phyloP scores from a whole-genome alignment of 1,140 invertebrate species.

The Platyscapa corneri region DNA sequence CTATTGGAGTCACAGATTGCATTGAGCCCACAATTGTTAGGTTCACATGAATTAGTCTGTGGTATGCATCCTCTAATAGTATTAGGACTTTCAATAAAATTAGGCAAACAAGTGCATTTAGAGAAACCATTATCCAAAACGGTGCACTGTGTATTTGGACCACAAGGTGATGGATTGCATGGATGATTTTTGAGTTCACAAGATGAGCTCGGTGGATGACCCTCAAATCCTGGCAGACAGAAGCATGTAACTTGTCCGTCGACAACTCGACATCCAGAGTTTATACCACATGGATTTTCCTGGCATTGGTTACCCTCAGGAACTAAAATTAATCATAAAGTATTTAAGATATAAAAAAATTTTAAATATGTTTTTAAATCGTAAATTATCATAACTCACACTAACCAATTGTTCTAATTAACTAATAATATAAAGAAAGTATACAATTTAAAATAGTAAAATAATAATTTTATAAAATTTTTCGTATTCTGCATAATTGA shows the following conservation, averaged over 20 bases:
- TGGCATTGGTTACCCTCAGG: conserved; percentile 89
- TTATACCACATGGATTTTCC: conserved; percentile 88
- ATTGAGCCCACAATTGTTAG: conserved; percentile 85
- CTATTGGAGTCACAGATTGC: conserved; percentile 86
- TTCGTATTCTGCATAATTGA: no score
- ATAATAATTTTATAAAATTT: conserved; percentile 49
- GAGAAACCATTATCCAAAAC: conserved; percentile 87
- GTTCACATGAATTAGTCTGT: conserved; percentile 85
- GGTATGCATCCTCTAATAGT: conserved; percentile 89
- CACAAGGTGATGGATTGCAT: conserved; percentile 89
- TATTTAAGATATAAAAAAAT: background rate
- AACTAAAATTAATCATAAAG: conserved; percentile 76
- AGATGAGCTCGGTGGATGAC: conserved; percentile 82
- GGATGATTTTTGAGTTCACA: conserved; percentile 83
- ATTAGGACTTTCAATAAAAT: conserved; percentile 89
- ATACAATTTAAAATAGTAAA: no score
- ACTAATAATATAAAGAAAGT: no score
- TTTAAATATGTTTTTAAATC: background rate
- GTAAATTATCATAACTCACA: no score
- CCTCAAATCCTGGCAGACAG: conserved; percentile 91
- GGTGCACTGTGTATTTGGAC: conserved; percentile 90
- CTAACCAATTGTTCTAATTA: no score
- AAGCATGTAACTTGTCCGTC: conserved; percentile 84
- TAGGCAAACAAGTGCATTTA: conserved; percentile 89
- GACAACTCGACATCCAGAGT: conserved; percentile 85